Evolutionary conservation across 2,113 vertebrate species (phyloP).

Genomic region (Ammodytes dubius): DNA sequence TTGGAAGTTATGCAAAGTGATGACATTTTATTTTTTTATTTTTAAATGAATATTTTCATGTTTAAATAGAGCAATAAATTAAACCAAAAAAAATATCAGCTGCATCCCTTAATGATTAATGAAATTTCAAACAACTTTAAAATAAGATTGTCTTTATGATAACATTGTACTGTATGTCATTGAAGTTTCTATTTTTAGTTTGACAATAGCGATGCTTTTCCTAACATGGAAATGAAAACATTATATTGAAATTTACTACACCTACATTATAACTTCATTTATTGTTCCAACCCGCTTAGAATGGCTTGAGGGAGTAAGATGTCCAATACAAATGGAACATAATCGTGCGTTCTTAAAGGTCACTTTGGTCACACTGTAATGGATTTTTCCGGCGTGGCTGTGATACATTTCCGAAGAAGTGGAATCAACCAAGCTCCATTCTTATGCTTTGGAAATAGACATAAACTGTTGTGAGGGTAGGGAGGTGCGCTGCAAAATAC

Average conservation of each 20-base stretch:
- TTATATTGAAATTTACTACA: conserved; percentile 6
- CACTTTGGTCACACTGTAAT: conserved; percentile 3
- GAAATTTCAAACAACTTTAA: not conserved
- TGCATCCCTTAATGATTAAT: not conserved
- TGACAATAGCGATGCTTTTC: not conserved
- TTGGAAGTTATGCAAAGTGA: not conserved
- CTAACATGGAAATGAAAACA: conserved; percentile 13
- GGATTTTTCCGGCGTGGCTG: conserved; percentile 9
- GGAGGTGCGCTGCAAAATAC: not conserved
- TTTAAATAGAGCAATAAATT: not conserved
- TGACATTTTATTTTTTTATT: not conserved
- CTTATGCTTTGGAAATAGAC: conserved; percentile 29
- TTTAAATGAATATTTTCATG: not conserved
- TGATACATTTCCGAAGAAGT: not conserved
- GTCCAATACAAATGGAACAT: conserved; percentile 22
- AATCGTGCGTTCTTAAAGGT: conserved; percentile 22
- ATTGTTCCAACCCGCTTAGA: not conserved
- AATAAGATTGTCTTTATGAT: not conserved
- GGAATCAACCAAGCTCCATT: not conserved
- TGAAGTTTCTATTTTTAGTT: not conserved
- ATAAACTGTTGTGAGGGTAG: not conserved
- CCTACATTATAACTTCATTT: not conserved
- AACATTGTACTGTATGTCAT: not conserved
- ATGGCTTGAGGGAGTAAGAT: not conserved
- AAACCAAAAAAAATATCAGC: not conserved